Conservation (phyloP, 2,113 vertebrate genomes). For the Neogobius melanostomus region DNA sequence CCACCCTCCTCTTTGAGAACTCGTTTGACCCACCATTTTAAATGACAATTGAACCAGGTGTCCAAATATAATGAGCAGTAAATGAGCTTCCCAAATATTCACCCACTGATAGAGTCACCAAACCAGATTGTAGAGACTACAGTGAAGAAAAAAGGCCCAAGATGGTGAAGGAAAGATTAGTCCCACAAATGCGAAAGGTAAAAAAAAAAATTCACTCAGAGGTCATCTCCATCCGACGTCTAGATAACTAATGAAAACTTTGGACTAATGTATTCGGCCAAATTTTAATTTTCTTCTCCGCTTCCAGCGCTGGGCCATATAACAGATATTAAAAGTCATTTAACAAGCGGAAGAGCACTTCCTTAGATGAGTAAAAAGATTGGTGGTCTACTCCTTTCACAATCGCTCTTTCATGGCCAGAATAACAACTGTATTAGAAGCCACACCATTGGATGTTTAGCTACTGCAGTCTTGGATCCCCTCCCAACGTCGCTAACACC, state of each 20-base stretch:
- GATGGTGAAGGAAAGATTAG: neutral
- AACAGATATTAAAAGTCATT: conserved; percentile 7
- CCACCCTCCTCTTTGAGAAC: too few species aligned
- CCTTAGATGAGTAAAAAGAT: neutral
- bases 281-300: conserved; percentile 1
- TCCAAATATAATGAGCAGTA: too few species aligned
- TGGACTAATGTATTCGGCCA: conserved; percentile 3
- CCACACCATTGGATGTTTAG: neutral
- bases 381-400: neutral
- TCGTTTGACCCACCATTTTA: too few species aligned
- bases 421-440: conserved; percentile 2
- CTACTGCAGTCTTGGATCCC: conserved; percentile 12
- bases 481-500: neutral
- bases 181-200: neutral
- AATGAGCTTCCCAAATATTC: conserved; percentile 21
- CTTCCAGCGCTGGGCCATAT: neutral
- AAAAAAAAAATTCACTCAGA: neutral
- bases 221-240: conserved; percentile 5
- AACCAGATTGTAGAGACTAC: neutral
- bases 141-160: neutral
- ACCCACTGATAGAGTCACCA: conserved; percentile 11
- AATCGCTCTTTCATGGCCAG: conserved; percentile 3
- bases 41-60: too few species aligned
- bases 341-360: neutral
- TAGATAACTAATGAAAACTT: conserved; percentile 14